Conservation (phyloP, 2,888 invertebrate genomes). For the Frankliniella fusca region DNA sequence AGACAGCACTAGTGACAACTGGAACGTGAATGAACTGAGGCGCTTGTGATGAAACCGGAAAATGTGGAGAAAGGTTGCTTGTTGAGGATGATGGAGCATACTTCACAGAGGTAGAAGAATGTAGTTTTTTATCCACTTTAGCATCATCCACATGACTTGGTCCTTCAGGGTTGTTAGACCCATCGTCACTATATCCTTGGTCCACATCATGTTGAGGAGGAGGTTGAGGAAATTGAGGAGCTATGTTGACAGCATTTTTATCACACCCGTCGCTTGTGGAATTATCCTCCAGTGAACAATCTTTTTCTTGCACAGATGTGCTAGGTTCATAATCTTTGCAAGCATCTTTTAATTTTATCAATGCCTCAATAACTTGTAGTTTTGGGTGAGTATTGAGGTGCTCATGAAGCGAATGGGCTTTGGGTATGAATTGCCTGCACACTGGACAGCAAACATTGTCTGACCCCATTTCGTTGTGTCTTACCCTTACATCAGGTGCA, state of each 20-base stretch:
- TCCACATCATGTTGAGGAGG: too few relatives aligned
- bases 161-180: not conserved
- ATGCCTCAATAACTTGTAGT: constrained; percentile 79
- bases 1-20: not conserved
- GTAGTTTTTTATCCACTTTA: too few relatives aligned
- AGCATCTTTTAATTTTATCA: constrained; percentile 46
- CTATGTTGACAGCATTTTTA: too few relatives aligned
- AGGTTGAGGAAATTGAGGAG: too few relatives aligned
- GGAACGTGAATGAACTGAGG: constrained; percentile 1
- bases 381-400: constrained; percentile 84
- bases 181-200: too few relatives aligned
- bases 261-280: too few relatives aligned
- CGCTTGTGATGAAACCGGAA: not conserved
- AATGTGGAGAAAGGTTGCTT: not conserved
- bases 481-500: not conserved
- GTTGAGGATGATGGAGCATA: not conserved
- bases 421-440: constrained; percentile 76
- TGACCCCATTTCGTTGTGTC: not conserved
- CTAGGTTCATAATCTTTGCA: not conserved
- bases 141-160: not conserved
- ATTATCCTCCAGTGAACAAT: too few relatives aligned
- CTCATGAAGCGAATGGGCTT: constrained; percentile 74
- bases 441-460: constrained; percentile 60
- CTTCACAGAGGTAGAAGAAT: too few relatives aligned
- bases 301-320: not conserved